Percentiles rank a stretch among this genome's conserved stretches.
phyloP scores from a whole-genome alignment of 2,888 invertebrate genomes.

The Caenorhabditis angaria region DNA sequence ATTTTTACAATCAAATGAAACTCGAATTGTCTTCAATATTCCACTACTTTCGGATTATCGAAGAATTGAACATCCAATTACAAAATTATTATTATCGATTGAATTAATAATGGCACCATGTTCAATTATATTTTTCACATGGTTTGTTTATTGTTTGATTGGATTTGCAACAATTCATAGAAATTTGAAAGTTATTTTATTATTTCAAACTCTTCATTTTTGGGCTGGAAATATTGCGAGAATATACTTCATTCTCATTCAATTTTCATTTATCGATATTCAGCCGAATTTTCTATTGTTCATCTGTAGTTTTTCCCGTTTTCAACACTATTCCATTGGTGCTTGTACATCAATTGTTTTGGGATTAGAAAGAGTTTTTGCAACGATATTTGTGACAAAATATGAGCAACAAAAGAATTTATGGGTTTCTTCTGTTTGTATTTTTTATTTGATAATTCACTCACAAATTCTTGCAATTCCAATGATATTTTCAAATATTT shows the following conservation, averaged over 20 bases:
- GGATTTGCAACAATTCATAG: slow-evolving; percentile 14
- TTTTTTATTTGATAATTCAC: background rate
- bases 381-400: background rate
- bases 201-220: slow-evolving; percentile 7
- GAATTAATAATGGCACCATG: slow-evolving; percentile 13
- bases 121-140: slow-evolving; percentile 21
- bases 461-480: background rate
- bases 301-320: slow-evolving; percentile 16
- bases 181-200: slow-evolving; percentile 23
- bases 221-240: slow-evolving; percentile 12
- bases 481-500: background rate
- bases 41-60: too few species aligned
- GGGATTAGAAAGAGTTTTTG: slow-evolving; percentile 20
- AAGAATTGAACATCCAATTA: too few species aligned
- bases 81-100: too few species aligned
- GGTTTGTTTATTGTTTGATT: slow-evolving; percentile 14
- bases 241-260: slow-evolving; percentile 28
- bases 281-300: slow-evolving; percentile 9
- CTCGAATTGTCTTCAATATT: too few species aligned
- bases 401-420: background rate
- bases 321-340: slow-evolving; percentile 27
- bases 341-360: slow-evolving; percentile 15
- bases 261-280: slow-evolving; percentile 22
- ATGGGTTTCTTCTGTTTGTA: background rate
- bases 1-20: too few species aligned